A percentile compares a stretch with the other conserved stretches of the same genome.
These are phyloP conservation scores for Ariolimax columbianus DNA, from an alignment of 2,888 invertebrate genomes.

Conservation along the genomic window DNA sequence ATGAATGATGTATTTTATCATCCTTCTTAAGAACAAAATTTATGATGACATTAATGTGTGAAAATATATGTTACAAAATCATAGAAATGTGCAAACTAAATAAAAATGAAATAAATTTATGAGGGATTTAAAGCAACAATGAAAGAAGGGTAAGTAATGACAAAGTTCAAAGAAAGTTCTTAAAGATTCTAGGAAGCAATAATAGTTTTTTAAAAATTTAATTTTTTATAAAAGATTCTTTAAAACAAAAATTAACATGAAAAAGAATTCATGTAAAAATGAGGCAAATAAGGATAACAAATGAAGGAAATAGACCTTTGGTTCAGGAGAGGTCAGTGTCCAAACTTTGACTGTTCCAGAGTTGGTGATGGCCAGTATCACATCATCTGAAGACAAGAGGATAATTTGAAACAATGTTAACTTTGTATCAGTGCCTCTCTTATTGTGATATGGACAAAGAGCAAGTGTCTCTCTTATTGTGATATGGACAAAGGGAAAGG, in stretches of 20 bases:
- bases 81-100: too few relatives aligned
- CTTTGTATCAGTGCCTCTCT: neutral
- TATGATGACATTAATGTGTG: too few relatives aligned
- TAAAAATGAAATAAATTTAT: too few relatives aligned
- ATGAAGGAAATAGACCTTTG: slow-evolving; percentile 81
- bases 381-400: slow-evolving; percentile 86
- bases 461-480: too few relatives aligned
- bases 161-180: too few relatives aligned
- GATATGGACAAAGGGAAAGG: too few relatives aligned
- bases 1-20: too few relatives aligned
- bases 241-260: neutral
- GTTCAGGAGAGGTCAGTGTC: slow-evolving; percentile 93
- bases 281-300: neutral
- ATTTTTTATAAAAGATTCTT: neutral
- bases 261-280: neutral
- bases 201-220: neutral
- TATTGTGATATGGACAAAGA: too few relatives aligned
- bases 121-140: neutral
- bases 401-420: neutral
- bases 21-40: too few relatives aligned
- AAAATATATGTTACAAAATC: too few relatives aligned
- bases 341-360: slow-evolving; percentile 98
- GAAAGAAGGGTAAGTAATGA: neutral
- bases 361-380: slow-evolving; percentile 95
- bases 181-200: neutral